Percentiles rank a stretch among this genome's conserved stretches.
Evolutionary conservation across 92 coral and sea anemone species (phyloP).

Genomic region (Bergia puertoricense): DNA sequence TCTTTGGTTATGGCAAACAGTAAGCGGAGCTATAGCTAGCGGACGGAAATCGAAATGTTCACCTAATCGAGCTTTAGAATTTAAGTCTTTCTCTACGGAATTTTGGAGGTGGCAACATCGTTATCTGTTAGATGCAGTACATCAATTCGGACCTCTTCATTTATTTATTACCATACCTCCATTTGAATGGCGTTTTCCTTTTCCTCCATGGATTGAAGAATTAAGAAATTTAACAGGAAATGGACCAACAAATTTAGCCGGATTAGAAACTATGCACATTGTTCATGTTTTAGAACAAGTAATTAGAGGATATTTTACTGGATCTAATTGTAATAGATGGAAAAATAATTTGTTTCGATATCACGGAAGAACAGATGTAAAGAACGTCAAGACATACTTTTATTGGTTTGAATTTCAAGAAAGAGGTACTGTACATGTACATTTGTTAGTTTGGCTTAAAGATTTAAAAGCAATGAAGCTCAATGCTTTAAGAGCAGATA

Average conservation of each 20-base stretch:
- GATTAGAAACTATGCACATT: constrained; percentile 37
- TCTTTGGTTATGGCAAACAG: constrained; percentile 56
- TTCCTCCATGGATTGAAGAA: constrained; percentile 41
- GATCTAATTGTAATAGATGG: constrained; percentile 53
- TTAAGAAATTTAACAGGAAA: constrained; percentile 12
- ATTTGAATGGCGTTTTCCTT: constrained; percentile 75
- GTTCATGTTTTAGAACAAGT: constrained; percentile 43
- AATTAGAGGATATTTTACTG: constrained; percentile 52
- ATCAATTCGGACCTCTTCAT: constrained; percentile 60
- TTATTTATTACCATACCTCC: constrained; percentile 61
- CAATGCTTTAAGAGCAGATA: constrained; percentile 33
- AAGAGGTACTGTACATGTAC: constrained; percentile 53
- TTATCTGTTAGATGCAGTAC: constrained; percentile 59
- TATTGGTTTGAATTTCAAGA: constrained; percentile 44
- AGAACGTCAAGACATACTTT: constrained; percentile 39
- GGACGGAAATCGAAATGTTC: constrained; percentile 32
- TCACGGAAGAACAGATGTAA: background rate
- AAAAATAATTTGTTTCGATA: constrained; percentile 31
- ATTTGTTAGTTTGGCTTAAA: constrained; percentile 56
- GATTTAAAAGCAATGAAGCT: background rate
- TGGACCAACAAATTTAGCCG: constrained; percentile 47
- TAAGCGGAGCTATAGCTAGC: constrained; percentile 52
- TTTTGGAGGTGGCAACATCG: constrained; percentile 74
- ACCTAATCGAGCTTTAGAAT: constrained; percentile 57
- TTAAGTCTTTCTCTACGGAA: constrained; percentile 52